Evolutionary conservation across 53 echinoderm and acorn worm genomes (phyloP).

Genomic region (Arbacia lixula): DNA sequence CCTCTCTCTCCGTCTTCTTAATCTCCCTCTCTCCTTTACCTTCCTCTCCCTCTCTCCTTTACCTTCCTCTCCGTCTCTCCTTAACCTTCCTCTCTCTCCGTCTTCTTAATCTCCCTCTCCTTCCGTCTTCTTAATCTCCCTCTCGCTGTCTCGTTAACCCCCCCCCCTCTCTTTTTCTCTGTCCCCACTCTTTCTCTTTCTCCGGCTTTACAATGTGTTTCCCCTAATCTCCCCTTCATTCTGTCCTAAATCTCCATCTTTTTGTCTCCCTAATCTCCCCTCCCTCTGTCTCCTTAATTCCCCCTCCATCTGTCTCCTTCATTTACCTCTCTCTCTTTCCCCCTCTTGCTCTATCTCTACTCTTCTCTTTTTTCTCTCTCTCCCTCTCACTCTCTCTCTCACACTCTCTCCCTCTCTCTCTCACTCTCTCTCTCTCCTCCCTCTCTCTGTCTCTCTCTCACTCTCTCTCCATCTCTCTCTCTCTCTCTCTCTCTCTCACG

Average conservation of each 20-base stretch:
- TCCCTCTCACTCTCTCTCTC: neutral
- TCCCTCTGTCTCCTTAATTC: neutral
- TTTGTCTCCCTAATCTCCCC: neutral
- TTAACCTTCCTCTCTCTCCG: too few relatives aligned
- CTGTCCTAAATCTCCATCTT: neutral
- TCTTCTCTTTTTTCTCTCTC: neutral
- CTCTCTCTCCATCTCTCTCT: neutral
- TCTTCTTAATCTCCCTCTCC: too few relatives aligned
- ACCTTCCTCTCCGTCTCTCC: too few relatives aligned
- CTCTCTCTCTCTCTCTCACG: constrained; percentile 9
- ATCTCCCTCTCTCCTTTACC: too few relatives aligned
- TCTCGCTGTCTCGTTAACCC: neutral
- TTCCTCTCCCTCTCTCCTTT: too few relatives aligned
- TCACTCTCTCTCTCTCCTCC: neutral
- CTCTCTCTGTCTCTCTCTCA: neutral
- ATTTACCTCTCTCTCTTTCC: neutral
- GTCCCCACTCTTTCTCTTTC: neutral
- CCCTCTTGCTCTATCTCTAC: neutral
- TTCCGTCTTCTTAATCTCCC: neutral
- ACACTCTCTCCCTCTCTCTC: neutral
- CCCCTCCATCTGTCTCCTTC: neutral
- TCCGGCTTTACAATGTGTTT: neutral
- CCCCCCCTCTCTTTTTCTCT: neutral
- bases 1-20: too few relatives aligned
- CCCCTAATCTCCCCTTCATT: neutral